Evolutionary conservation across 2,113 vertebrate species (phyloP), one percentile per base, ranked within the genome.

Genomic region (Burhinus oedicnemus): DNA sequence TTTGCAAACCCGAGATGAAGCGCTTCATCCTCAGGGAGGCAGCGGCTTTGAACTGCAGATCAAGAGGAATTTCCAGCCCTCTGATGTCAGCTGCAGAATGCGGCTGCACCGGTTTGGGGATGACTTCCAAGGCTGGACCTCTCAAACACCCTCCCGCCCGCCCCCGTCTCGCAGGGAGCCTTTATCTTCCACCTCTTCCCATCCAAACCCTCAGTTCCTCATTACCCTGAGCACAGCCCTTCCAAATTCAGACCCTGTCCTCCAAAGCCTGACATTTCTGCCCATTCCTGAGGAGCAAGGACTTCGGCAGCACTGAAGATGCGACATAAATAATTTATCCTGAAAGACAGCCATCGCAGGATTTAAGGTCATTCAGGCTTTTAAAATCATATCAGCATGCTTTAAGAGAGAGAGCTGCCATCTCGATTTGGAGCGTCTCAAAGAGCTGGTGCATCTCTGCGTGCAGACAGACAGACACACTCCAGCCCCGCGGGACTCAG

Each of bases 11-110:
- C 60, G 14, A 95, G 95, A 87, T 55, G 97, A 84, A 97, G 91
- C 42, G 60, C 88, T 82, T 81, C 90, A 45, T 97, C 96, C 96
- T 96, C 90, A 60, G 95, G 95, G 93, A 97, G 96, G 70, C 92
- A 89, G 70, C 34, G 65, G 95, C 97, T 97, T 97, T 97, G 97
- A 96, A 97, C 95, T 95, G 94, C 90, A 95, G 83, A 97, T 96
- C 96, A 94, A 97, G 97, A 95, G 97, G 96, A 97, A 97, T 96
- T 97, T 96, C 96, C 96, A 94, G 44, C 68, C 92, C 95, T 97
- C 94, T 95, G 97, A 97, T 97, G 97, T 96, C 64, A 79, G 92
- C 84, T 91, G 96, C 94, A 93, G 92, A 95, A 97, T 95, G 96
- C 57, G 45, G 96, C 95, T 75, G 77, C 89, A 95, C 96, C 93